Base-by-base conservation (phyloP, 2,888 invertebrate species). In the Cryptosula pallasiana region DNA sequence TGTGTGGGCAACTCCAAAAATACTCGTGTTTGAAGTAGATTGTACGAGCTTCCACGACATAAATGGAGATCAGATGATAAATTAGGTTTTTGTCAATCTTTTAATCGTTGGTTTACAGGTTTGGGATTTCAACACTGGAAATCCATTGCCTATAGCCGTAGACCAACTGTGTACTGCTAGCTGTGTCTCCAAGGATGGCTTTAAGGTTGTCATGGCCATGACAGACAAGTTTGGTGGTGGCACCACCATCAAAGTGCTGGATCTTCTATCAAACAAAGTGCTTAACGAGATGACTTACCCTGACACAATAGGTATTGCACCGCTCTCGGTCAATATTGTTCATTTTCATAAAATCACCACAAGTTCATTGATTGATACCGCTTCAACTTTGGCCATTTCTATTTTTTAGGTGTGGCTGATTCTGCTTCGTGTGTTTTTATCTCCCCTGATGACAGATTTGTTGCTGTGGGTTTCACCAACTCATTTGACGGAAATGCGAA, bases 381-480 rank as follows among this genome's bases (percentile, higher is more conserved):
- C n/a, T n/a, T n/a, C n/a, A n/a, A n/a, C 45, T 13, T 45, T 45
- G 45, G 20, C 5, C 20, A 45, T 45, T 45, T 45, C 45, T 45
- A 45, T 54, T 5, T 70, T 70, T 5, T 54, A 70, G 70, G 70
- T 36, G 70, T 70, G 13, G 70, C 70, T 5, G 70, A 70, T 54
- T 54, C 45, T 25, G 70, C 70, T 3, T 70, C 70, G 2, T 70
- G 70, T 54, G 70, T 70, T 2, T 70, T 70, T 29, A 69, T 75
- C 13, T 73, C 81, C 32, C 79, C 80, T 74, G 81, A 82, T 72
- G 80, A 83, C 74, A 76, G 80, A 34, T 81, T 81, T 72, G 82
- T 83, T 23, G 77, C 84, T n/a, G 83, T 83, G 45, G 85, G 84
- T 58, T 83, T 83, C 75, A 80, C 79, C 73, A 84, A 84, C 76